These are phyloP conservation scores for Tychaedon coryphoeus DNA, from an alignment of 2,113 vertebrate species.

Conservation along the genomic window DNA sequence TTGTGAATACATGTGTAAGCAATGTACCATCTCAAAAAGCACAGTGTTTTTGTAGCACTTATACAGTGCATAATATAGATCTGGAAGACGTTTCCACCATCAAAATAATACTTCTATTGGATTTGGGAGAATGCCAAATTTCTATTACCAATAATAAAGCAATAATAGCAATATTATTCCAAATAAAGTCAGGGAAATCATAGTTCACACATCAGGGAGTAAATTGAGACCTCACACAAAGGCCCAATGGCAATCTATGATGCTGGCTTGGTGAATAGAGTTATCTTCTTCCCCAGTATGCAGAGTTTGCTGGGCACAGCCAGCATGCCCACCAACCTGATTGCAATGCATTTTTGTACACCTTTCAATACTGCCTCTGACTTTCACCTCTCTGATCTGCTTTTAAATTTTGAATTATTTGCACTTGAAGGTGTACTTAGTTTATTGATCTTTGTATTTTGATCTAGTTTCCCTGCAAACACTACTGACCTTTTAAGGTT, in stretches of 20 bases:
- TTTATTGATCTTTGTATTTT: not conserved
- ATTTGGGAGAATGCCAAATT: not conserved
- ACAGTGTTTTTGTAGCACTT: not conserved
- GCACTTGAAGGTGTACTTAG: not conserved
- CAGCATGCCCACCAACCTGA: not conserved
- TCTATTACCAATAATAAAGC: not conserved
- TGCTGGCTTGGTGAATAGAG: not conserved
- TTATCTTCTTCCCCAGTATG: not conserved
- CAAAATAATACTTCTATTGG: not conserved
- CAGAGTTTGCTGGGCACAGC: not conserved
- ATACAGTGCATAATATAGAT: not conserved
- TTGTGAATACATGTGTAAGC: not conserved
- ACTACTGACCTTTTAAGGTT: not conserved
- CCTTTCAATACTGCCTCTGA: not conserved
- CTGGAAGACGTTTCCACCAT: not conserved
- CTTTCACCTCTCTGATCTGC: not conserved
- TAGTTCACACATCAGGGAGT: not conserved
- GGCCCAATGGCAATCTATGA: not conserved
- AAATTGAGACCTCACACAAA: not conserved
- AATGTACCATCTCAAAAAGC: not conserved
- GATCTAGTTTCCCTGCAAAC: not conserved
- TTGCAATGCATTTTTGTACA: fast-evolving
- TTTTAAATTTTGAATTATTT: not conserved
- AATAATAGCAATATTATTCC: not conserved
- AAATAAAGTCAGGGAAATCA: not conserved